Percentiles rank a stretch among this genome's conserved stretches.
Evolutionary conservation across 2,888 invertebrate species (phyloP).

Genomic region (Helicoverpa assulta): DNA sequence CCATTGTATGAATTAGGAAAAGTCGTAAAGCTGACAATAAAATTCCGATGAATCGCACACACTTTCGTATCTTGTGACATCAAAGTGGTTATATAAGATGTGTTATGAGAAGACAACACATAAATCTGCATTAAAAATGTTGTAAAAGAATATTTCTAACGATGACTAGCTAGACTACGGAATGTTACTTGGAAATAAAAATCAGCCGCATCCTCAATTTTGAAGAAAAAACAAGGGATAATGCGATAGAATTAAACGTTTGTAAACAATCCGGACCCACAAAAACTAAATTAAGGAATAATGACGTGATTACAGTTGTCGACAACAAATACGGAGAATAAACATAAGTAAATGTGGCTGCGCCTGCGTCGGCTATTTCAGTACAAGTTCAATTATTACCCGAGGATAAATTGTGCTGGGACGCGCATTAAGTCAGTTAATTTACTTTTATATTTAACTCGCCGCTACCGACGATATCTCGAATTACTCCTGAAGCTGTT

Average conservation of each 20-base stretch:
- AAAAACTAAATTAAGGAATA: constrained; percentile 35
- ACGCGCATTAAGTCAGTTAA: constrained; percentile 62
- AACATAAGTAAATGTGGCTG: constrained; percentile 54
- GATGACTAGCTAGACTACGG: not conserved
- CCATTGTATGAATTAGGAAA: constrained; percentile 59
- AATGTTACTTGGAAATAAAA: constrained; percentile 1
- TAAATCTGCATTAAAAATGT: constrained; percentile 70
- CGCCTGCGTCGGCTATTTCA: constrained; percentile 58
- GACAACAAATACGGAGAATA: constrained; percentile 49
- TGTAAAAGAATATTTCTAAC: constrained; percentile 59
- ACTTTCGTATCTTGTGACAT: constrained; percentile 64
- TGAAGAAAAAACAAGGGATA: constrained; percentile 2
- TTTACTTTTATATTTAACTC: constrained; percentile 73
- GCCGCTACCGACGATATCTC: constrained; percentile 66
- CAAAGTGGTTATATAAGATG: constrained; percentile 59
- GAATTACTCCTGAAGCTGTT: constrained; percentile 63
- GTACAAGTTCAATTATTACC: constrained; percentile 69
- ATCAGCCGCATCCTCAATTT: not conserved
- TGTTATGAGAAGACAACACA: constrained; percentile 61
- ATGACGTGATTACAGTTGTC: constrained; percentile 49
- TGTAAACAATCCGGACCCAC: constrained; percentile 21
- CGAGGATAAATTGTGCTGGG: constrained; percentile 59
- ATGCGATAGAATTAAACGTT: constrained; percentile 14
- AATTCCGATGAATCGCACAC: constrained; percentile 73
- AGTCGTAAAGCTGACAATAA: constrained; percentile 73